A percentile compares a stretch with the other conserved stretches of the same genome.
phyloP scores from a whole-genome alignment of 2,797 vertebrate genomes.

The Phrynocephalus vlangalii region DNA sequence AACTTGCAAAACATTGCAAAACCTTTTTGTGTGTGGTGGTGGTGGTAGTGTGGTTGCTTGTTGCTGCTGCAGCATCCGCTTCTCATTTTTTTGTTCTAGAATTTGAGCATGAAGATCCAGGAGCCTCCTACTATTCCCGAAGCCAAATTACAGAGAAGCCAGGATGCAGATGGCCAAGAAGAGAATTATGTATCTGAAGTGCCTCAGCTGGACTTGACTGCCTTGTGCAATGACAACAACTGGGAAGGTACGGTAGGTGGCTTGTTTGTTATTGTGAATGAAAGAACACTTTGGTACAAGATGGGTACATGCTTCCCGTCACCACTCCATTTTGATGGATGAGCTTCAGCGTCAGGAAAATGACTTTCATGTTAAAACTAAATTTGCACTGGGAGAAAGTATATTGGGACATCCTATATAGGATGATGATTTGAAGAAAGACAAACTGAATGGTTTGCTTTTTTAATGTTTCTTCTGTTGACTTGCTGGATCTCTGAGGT shows the following conservation, averaged over 20 bases:
- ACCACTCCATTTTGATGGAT: background rate
- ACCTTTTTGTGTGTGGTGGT: slow-evolving; percentile 5
- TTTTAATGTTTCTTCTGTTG: slow-evolving; percentile 1
- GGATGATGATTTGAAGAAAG: slow-evolving; percentile 21
- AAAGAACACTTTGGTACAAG: slow-evolving; percentile 8
- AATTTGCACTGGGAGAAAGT: slow-evolving; percentile 35
- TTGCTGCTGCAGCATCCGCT: background rate
- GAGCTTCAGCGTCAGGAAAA: slow-evolving; percentile 29
- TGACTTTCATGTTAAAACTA: slow-evolving; percentile 42
- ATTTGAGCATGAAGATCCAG: slow-evolving; percentile 94
- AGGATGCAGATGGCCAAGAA: slow-evolving; percentile 81
- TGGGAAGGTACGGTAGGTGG: slow-evolving; percentile 88
- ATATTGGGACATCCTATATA: background rate
- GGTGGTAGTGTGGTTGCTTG: no score
- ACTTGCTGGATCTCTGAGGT: background rate
- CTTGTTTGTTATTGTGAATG: slow-evolving; percentile 1
- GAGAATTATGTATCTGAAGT: slow-evolving; percentile 82
- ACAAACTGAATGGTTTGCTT: background rate
- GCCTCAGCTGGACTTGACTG: slow-evolving; percentile 88
- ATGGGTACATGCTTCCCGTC: background rate
- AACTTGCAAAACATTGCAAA: background rate
- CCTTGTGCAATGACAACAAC: slow-evolving; percentile 86
- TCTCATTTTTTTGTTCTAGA: slow-evolving; percentile 79
- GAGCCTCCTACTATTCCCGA: slow-evolving; percentile 87
- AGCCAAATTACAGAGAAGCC: slow-evolving; percentile 79